Evolutionary conservation across 1,140 invertebrate genomes (phyloP), one percentile per base, ranked within the genome.

Genomic region (Thereuonema tuberculata): DNA sequence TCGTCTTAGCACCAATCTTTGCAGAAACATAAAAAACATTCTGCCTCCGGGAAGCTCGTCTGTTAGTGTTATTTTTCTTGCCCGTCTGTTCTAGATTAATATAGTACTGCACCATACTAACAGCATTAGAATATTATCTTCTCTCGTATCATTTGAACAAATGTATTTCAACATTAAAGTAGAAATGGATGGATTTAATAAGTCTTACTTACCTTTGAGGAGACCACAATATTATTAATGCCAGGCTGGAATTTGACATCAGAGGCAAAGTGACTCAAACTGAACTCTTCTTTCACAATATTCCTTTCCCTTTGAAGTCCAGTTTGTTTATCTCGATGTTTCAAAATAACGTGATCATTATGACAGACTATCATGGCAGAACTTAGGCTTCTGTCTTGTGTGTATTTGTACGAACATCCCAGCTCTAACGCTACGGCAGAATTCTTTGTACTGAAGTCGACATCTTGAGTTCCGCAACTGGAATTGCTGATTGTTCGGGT

Each of bases 381-480:
- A 23, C 69, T 64, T 14, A 75, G 64, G 58, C 81, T 84, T 67
- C 83, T 86, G 68, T 91, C 86, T 68, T 90, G 82, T 69, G 87
- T 85, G 63, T 84, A 84, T 65, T 88, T 84, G 27, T 88, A 71
- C 67, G 83, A 81, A 1, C 83, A 80, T 49, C 80, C 78, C 62
- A 89, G 80, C 63, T 83, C 76, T 56, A 89, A 72, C 15, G 23
- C 56, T 79, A 76, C 57, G 77, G 74, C 61, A 84, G 67, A 60
- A 77, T 71, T 26, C 26, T 5, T 25, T 27, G 20, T 26, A 23
- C 52, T 17, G 20, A 2, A 57, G 15, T 27, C 20, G 28, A 31
- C 20, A 21, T 43, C 55, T 20, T n/a, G n/a, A 27, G n/a, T 31
- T n/a, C n/a, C 55, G 27, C 2, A 26, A 46, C 62, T 62, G 37